A percentile compares a stretch with the other conserved stretches of the same genome.
Evolutionary conservation across 2,113 vertebrate species (phyloP).

Genomic region (Rhagologus leucostigma): DNA sequence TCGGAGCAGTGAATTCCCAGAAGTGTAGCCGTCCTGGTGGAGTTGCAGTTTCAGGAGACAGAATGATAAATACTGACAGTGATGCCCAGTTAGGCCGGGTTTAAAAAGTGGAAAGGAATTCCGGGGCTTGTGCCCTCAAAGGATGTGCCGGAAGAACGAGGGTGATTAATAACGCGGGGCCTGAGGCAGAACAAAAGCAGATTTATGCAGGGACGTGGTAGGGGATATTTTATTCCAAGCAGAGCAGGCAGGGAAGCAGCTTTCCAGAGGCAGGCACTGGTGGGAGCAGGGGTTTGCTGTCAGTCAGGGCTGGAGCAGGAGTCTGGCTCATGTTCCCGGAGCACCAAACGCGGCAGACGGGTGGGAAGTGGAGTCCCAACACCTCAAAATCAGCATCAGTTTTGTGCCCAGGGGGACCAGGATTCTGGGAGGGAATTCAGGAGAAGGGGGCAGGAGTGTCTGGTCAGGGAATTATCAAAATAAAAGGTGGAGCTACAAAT

Average conservation of each 20-base stretch:
- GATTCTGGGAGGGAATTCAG: not conserved
- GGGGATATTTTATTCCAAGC: not conserved
- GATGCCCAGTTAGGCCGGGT: not conserved
- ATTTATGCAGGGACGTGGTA: not conserved
- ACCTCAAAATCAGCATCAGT: not conserved
- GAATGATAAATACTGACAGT: not conserved
- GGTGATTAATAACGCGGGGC: rapidly evolving
- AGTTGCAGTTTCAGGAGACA: rapidly evolving
- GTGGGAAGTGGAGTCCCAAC: not conserved
- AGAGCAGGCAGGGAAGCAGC: not conserved
- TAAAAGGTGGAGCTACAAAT: not conserved
- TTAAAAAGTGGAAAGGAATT: not conserved
- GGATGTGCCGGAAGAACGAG: not conserved
- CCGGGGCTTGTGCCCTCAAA: not conserved
- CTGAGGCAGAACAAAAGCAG: not conserved
- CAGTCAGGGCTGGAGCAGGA: not conserved
- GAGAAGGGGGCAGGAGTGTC: not conserved
- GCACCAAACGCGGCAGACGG: rapidly evolving
- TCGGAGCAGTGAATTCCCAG: not conserved
- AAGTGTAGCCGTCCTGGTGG: not conserved
- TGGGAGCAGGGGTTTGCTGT: not conserved
- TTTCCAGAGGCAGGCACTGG: not conserved
- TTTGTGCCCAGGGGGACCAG: not conserved
- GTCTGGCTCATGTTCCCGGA: not conserved
- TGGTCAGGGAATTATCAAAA: not conserved